Conservation (phyloP, 2,113 vertebrate species). For the Lathamus discolor region DNA sequence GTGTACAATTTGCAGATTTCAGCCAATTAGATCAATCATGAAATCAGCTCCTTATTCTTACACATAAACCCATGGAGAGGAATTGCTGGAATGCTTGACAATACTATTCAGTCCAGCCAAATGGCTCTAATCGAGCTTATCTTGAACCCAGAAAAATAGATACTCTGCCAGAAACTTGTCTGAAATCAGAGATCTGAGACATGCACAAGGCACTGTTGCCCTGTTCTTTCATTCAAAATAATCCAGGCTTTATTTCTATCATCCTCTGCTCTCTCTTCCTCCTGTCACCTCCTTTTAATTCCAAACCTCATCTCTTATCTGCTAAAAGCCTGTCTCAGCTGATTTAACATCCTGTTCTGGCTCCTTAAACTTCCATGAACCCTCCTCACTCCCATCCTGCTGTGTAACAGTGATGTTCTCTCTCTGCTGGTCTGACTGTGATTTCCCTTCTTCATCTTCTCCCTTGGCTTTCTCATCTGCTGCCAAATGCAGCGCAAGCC, state of each 20-base stretch:
- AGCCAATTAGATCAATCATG: neutral
- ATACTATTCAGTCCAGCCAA: neutral
- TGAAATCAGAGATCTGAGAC: neutral
- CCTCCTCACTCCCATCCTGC: neutral
- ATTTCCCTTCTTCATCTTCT: neutral
- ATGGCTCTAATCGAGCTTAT: neutral
- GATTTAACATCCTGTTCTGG: neutral
- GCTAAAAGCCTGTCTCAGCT: neutral
- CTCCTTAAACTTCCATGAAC: neutral
- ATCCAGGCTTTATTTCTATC: neutral
- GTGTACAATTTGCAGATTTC: neutral
- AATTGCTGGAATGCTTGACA: neutral
- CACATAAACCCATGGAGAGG: fast-evolving
- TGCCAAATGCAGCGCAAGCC: neutral
- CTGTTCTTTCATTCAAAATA: neutral
- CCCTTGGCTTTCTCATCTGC: neutral
- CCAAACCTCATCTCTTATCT: neutral
- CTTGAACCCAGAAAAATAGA: neutral
- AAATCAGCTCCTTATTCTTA: neutral
- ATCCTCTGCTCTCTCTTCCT: neutral
- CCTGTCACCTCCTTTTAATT: neutral
- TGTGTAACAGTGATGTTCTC: neutral
- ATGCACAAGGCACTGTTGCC: fast-evolving
- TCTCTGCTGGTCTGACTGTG: neutral
- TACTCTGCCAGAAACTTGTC: neutral